These are phyloP conservation scores for Akabosia matsudoensis DNA, from an alignment of 1,140 invertebrate genomes.

Conservation along the genomic window DNA sequence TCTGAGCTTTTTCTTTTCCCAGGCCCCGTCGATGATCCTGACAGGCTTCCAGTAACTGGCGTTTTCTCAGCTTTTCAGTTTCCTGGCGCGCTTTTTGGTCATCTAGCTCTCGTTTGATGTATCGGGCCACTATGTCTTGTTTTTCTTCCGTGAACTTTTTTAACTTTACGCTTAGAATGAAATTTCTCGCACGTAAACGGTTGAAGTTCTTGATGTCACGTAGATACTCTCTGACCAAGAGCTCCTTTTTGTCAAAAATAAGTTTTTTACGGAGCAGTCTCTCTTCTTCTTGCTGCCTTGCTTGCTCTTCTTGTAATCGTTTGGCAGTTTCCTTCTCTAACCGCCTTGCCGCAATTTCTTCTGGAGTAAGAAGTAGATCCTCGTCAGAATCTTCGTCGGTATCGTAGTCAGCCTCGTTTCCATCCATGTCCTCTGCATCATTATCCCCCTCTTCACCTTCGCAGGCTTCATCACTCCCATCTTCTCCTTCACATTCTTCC, in stretches of 20 bases:
- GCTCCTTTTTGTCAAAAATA: background rate
- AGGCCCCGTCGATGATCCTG: background rate
- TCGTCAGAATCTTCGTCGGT: background rate
- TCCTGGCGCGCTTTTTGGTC: background rate
- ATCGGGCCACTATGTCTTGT: background rate
- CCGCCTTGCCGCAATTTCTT: too few species aligned
- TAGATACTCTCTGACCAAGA: background rate
- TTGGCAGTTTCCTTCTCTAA: background rate
- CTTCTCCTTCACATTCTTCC: background rate
- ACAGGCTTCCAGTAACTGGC: background rate
- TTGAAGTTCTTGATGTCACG: background rate
- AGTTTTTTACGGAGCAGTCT: too few species aligned
- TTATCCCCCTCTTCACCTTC: background rate
- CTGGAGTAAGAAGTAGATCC: background rate
- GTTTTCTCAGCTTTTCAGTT: background rate
- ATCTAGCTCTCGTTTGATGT: background rate
- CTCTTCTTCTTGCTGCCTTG: background rate
- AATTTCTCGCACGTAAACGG: background rate
- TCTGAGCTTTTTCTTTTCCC: background rate
- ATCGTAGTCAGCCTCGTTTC: background rate
- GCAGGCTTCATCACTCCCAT: background rate
- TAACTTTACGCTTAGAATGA: background rate
- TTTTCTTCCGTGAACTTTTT: background rate
- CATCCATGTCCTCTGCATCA: background rate
- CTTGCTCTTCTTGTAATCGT: background rate